phyloP scores from a whole-genome alignment of 2,113 vertebrate genomes.

The Aviceda subcristata region DNA sequence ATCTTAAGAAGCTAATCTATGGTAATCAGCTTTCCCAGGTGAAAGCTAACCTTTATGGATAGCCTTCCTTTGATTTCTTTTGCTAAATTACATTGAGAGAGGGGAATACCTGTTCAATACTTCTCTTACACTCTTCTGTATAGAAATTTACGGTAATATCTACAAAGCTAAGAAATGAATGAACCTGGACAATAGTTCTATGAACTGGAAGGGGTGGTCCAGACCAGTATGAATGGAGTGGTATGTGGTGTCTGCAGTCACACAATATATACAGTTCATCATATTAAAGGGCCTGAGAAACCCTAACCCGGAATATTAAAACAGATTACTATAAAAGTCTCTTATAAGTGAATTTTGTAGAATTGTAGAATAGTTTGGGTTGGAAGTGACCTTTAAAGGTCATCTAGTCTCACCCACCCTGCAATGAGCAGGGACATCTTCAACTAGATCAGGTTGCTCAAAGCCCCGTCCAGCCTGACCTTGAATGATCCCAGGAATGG shows the following conservation, averaged over 20 bases:
- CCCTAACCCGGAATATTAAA: background rate
- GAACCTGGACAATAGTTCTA: background rate
- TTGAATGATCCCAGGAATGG: background rate
- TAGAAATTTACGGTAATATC: background rate
- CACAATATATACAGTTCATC: background rate
- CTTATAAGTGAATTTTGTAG: background rate
- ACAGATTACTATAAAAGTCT: background rate
- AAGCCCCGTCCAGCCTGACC: background rate
- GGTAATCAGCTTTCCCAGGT: background rate
- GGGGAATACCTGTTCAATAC: background rate
- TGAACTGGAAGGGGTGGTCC: background rate
- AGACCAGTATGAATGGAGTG: background rate
- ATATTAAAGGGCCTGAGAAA: background rate
- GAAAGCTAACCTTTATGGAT: background rate
- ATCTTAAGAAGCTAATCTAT: background rate
- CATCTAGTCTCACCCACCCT: background rate
- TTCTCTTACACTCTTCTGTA: background rate
- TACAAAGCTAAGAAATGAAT: background rate
- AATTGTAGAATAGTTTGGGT: background rate
- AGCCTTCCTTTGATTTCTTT: background rate
- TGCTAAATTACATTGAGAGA: background rate
- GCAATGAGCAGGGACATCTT: background rate
- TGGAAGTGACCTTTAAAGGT: background rate
- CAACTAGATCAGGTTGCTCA: background rate
- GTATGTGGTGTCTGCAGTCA: background rate